phyloP scores from a whole-genome alignment of 2,797 vertebrate genomes.

The Micropoecilia bifurca region DNA sequence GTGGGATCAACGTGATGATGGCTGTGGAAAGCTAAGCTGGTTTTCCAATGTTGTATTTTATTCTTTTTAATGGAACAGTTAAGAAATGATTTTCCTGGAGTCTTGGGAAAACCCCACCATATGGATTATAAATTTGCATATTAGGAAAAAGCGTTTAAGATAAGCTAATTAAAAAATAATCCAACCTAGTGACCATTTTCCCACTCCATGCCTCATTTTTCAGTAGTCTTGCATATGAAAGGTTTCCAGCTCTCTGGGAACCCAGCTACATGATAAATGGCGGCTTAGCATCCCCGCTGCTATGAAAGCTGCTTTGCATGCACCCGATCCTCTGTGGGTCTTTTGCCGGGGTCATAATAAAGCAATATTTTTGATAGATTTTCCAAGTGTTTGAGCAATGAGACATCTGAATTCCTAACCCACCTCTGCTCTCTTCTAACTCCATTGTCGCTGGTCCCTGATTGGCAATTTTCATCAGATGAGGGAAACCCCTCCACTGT shows the following conservation, averaged over 20 bases:
- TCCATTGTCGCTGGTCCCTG: not conserved
- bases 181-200: constrained; percentile 28
- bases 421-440: constrained; percentile 2
- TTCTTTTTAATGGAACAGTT: not conserved
- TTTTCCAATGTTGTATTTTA: not conserved
- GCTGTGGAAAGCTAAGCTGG: not conserved
- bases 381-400: constrained; percentile 37
- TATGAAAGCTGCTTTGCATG: constrained; percentile 50
- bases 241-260: constrained; percentile 44
- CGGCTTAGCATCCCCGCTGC: constrained; percentile 49
- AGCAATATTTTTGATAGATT: constrained; percentile 52
- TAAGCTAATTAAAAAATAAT: constrained; percentile 42
- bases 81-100: not conserved
- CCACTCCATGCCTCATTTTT: constrained; percentile 12
- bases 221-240: constrained; percentile 25
- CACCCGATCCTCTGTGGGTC: constrained; percentile 1
- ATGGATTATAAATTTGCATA: not conserved
- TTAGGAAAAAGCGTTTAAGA: constrained; percentile 29
- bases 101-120: not conserved
- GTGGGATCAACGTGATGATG: not conserved
- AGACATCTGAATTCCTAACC: constrained; percentile 40
- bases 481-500: not conserved
- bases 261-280: constrained; percentile 53
- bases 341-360: constrained; percentile 43
- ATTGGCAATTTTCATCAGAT: constrained; percentile 11